These are phyloP conservation scores for Tetragonula carbonaria DNA, from an alignment of 2,888 invertebrate species.

Conservation along the genomic window DNA sequence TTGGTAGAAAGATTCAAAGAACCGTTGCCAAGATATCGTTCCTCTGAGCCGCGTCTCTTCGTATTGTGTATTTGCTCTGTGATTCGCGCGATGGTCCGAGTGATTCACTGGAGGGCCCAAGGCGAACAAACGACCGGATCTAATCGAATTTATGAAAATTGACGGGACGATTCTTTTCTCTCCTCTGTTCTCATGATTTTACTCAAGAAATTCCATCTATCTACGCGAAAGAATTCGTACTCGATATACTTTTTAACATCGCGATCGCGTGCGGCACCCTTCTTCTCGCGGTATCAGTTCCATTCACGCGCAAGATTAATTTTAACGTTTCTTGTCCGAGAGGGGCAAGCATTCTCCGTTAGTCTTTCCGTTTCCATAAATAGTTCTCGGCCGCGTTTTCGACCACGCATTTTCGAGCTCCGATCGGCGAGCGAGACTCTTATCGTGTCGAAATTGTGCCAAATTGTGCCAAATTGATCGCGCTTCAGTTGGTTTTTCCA, in stretches of 20 bases:
- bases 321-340: conserved; percentile 53
- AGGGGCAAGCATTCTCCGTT: conserved; percentile 28
- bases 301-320: conserved; percentile 56
- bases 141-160: conserved; percentile 36
- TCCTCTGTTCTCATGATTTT: neutral
- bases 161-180: conserved; percentile 1
- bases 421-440: conserved; percentile 30
- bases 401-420: conserved; percentile 30
- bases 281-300: conserved; percentile 28
- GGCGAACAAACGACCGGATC: neutral
- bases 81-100: neutral
- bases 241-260: no score
- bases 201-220: neutral
- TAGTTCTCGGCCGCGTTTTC: conserved; percentile 48
- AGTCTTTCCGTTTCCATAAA: conserved; percentile 65
- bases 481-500: conserved; percentile 23
- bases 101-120: neutral
- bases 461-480: conserved; percentile 25
- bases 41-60: neutral
- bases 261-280: no score
- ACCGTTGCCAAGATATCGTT: neutral
- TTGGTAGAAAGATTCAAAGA: neutral
- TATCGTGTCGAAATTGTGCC: conserved; percentile 4
- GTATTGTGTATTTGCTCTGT: neutral
- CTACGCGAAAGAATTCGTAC: neutral